A percentile compares a stretch with the other conserved stretches of the same genome.
Evolutionary conservation across 2,797 vertebrate genomes (phyloP).

Genomic region (Myiotriccus ornatus): DNA sequence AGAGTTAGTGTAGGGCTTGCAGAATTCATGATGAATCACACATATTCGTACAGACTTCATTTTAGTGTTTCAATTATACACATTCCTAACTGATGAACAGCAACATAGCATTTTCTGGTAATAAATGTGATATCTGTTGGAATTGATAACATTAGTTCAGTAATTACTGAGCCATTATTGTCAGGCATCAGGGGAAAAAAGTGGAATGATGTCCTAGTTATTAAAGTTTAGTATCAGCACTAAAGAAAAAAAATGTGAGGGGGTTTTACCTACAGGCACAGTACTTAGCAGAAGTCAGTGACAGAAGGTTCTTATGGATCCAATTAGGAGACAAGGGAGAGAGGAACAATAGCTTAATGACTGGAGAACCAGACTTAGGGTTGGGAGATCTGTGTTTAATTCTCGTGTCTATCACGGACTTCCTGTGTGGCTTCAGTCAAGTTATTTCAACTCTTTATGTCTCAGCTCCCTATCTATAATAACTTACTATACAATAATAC

Average conservation of each 20-base stretch:
- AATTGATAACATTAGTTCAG: constrained; percentile 80
- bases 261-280: not conserved
- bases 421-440: not conserved
- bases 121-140: constrained; percentile 81
- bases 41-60: constrained; percentile 75
- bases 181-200: constrained; percentile 59
- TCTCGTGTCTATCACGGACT: not conserved
- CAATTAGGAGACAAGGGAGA: constrained; percentile 10
- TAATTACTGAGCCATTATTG: constrained; percentile 79
- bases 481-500: not conserved
- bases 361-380: not conserved
- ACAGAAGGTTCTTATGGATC: constrained; percentile 5
- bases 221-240: constrained; percentile 66
- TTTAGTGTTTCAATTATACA: constrained; percentile 80
- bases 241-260: not conserved
- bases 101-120: constrained; percentile 79
- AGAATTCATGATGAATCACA: constrained; percentile 79
- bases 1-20: constrained; percentile 73
- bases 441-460: not conserved
- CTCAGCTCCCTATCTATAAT: not conserved
- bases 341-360: not conserved
- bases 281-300: not conserved
- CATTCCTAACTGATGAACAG: constrained; percentile 79
- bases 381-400: not conserved
- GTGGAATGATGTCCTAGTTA: constrained; percentile 52